Conservation (phyloP, 2,797 vertebrate species). For the Mus caroli region DNA sequence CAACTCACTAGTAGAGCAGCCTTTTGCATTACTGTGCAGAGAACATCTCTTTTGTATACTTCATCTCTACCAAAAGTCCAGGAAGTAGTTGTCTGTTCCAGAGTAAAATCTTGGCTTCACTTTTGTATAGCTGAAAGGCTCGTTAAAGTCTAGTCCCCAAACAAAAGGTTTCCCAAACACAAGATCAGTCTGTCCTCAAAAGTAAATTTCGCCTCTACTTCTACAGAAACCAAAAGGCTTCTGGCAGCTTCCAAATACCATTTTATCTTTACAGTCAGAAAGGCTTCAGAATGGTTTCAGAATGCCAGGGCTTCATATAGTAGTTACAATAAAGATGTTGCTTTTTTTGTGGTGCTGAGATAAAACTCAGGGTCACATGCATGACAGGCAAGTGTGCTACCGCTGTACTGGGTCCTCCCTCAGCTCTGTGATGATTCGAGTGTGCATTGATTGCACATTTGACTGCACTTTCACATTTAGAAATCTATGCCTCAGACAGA, state of each 20-base stretch:
- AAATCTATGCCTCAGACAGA: constrained; percentile 31
- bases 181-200: constrained; percentile 57
- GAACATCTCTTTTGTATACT: constrained; percentile 35
- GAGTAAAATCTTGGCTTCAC: constrained; percentile 52
- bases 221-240: constrained; percentile 55
- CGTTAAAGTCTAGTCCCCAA: constrained; percentile 55
- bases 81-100: constrained; percentile 37
- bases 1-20: neutral
- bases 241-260: constrained; percentile 56
- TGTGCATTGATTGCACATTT: neutral
- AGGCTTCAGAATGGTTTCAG: constrained; percentile 64
- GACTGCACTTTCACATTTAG: constrained; percentile 46
- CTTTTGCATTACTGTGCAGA: constrained; percentile 38
- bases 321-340: constrained; percentile 22
- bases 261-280: constrained; percentile 47
- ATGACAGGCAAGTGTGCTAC: neutral
- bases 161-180: constrained; percentile 46
- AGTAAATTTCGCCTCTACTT: constrained; percentile 65
- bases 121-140: constrained; percentile 61
- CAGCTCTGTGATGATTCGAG: neutral
- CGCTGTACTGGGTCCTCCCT: neutral
- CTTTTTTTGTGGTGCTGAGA: neutral
- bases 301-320: constrained; percentile 41
- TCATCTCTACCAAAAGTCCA: neutral
- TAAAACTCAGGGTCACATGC: neutral